Evolutionary conservation across 2,888 invertebrate genomes (phyloP), one percentile per base, ranked within the genome.

Genomic region (Netelia inedita): DNA sequence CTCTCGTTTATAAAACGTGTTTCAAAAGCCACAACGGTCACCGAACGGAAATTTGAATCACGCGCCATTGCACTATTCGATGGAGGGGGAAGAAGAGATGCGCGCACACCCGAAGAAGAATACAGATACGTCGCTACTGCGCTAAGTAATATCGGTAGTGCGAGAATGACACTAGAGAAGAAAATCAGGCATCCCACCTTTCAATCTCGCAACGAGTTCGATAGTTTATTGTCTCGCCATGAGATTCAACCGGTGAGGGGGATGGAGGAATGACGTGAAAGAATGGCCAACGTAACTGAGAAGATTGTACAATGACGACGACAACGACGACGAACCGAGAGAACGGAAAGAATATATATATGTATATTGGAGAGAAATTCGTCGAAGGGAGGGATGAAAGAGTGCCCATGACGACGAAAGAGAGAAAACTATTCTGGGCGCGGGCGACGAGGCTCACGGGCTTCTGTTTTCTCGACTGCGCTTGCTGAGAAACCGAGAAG

Each of bases 351-450:
- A 14, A 46, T 14, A 11, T 1, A 11, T 43, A 43, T 11, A 14
- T 46, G 66, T 14, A 69, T 6, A 53, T 43, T 57, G 41, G 79
- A 57, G 50, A 74, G 79, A 43, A 63, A 79, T 19, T 61, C 35
- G 35, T 50, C 61, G 61, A 50, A 10, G 69, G 11, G 14, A 46
- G 21, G 69, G 61, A 71, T 61, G 66, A 46, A 71, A 41, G 55
- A 55, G 65, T 53, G 55, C n/a, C 57, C 10, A 46, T 3, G 46
- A 61, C 59, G 69, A 82, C 46, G 59, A 82, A 74, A 69, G 79
- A 79, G 79, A 79, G 75, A 59, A 79, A 80, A 80, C 83, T 83
- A 83, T 83, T 83, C 83, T 76, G 61, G 76, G 66, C 75, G 74
- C 74, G 74, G 65, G 79, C 74, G 74, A 55, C 68, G 35, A 71